Evolutionary conservation across 2,888 invertebrate genomes (phyloP), one percentile per base, ranked within the genome.

Genomic region (Coelogynopora nodosa): DNA sequence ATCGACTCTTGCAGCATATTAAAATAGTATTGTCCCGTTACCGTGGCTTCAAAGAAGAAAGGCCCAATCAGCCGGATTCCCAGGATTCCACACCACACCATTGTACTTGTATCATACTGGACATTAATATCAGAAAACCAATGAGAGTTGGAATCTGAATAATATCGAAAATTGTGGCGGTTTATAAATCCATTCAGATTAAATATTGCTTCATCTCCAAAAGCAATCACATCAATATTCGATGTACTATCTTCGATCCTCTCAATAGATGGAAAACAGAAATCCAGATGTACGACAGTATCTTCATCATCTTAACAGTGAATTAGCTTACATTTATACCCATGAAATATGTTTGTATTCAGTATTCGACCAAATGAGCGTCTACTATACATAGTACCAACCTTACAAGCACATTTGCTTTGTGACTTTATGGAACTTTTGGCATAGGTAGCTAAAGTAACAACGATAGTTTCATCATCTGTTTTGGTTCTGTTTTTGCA

Each of bases 31-130:
- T 49, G 27, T 29, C 67, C 67, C 29, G 31, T 67, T n/a, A 86
- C 86, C 18, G 30, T 86, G 27, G 31, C 67, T 84, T 85, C 49
- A 30, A 85, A 86, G 67, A 86, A 86, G 29, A 80, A 85, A 67
- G 86, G 86, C 23, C 83, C 84, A 86, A 86, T 85, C 23, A 86
- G n/a, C 84, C 80, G 10, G n/a, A 67, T 28, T 28, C 49, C 84
- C 1, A 13, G 80, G 0, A 86, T 86, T 27, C 85, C 84, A 67
- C n/a, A 30, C 84, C 49, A 49, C 0, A 85, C 84, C 28, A 31
- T 86, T 31, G 23, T 86, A 5, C 67, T 31, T 0, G 86, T 83
- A 67, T 86, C 5, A 49, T 49, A 49, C 49, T 49, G 49, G 49
- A 49, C 49, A 49, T 49, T 49, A 49, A 49, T 18, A 49, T 18